Base-by-base conservation (phyloP, 2,888 invertebrate species). In the Clostera curtula region DNA sequence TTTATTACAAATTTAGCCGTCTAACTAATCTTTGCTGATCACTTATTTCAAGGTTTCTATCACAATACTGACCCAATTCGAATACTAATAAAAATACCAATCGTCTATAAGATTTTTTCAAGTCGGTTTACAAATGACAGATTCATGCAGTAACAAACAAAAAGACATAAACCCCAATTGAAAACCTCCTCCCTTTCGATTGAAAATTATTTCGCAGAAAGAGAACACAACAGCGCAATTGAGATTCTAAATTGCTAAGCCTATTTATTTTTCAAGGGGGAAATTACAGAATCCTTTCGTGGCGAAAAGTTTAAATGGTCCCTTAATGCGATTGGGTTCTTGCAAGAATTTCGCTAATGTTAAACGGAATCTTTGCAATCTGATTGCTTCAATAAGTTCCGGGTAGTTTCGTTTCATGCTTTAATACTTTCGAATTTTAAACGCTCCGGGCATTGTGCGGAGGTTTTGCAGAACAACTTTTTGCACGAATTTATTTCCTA, bases 311-410 rank as follows among this genome's bases (percentile, higher is more conserved):
- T 79, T 68, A 72, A 82, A 76, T 73, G 66, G 70, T 56, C 62
- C 61, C 67, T 67, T 77, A 77, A 79, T 76, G 65, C 72, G 71
- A 77, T 76, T 75, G 70, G 69, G 73, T 72, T 68, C 62, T 54
- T 53, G 58, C 58, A 75, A 71, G 74, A 75, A 79, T 76, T 71
- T 54, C 54, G 68, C 67, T 72, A 74, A 79, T 77, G 70, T 75
- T 71, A 59, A 73, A 66, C 66, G 77, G 74, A 75, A 76, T 77
- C 62, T 63, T 64, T 60, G 67, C 73, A 72, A 76, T 79, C 75
- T 71, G 69, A 74, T 73, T 74, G 71, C 72, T 76, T 68, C 77
- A 70, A 80, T 79, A 79, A 79, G 72, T 77, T 76, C 66, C 62
- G 64, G 68, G 63, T 72, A 72, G 68, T 74, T 74, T 65, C 61